A percentile compares a stretch with the other conserved stretches of the same genome.
Evolutionary conservation across 2,888 invertebrate genomes (phyloP).

Genomic region (Caenorhabditis auriculariae): DNA sequence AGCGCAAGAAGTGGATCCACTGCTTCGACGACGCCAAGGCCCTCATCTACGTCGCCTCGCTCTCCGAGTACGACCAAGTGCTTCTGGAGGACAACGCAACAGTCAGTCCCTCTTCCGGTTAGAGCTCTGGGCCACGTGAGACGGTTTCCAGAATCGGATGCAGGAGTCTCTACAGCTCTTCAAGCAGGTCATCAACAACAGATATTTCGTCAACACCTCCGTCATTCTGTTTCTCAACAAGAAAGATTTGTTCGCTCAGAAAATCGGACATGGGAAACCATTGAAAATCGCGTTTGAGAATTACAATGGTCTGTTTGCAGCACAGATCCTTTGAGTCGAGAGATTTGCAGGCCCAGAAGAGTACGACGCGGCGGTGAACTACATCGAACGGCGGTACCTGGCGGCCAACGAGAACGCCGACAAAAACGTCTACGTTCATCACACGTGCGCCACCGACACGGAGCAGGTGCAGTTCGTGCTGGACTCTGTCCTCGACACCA

Average conservation of each 20-base stretch:
- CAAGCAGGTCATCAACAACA: constrained; percentile 99
- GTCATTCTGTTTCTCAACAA: constrained; percentile 88
- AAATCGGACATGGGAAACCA: constrained; percentile 41
- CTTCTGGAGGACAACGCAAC: constrained; percentile 99
- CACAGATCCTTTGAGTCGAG: constrained; percentile 4
- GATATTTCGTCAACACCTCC: constrained; percentile 80
- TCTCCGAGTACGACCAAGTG: constrained; percentile 99
- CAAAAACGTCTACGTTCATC: constrained; percentile 55
- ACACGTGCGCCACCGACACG: constrained; percentile 59
- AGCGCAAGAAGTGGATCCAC: constrained; percentile 97
- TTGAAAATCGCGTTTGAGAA: constrained; percentile 48
- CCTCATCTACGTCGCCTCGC: constrained; percentile 86
- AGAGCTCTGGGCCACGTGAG: background rate
- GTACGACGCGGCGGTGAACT: constrained; percentile 39
- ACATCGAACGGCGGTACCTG: constrained; percentile 51
- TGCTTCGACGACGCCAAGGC: constrained; percentile 98
- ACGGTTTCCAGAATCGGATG: constrained; percentile 85
- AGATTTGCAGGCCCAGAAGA: constrained; percentile 22
- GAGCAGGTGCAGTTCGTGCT: constrained; percentile 60
- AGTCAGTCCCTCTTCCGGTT: constrained; percentile 69
- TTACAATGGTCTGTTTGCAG: constrained; percentile 36
- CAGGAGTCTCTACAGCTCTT: constrained; percentile 98
- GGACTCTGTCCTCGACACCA: constrained; percentile 59
- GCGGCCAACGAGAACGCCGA: constrained; percentile 52
- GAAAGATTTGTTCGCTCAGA: constrained; percentile 53